phyloP scores from a whole-genome alignment of 2,797 vertebrate genomes.

The Melopsittacus undulatus region DNA sequence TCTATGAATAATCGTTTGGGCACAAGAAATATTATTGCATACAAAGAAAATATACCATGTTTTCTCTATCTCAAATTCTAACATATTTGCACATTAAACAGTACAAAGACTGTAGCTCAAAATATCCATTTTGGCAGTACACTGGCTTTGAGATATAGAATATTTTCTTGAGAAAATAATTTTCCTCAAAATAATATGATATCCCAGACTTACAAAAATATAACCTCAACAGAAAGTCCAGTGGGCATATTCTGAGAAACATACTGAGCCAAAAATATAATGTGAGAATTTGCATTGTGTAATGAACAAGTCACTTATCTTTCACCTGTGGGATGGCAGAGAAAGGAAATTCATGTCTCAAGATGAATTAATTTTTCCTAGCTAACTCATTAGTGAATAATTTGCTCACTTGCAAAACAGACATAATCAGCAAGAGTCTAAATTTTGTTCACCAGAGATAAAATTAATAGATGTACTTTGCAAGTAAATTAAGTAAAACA shows the following conservation, averaged over 20 bases:
- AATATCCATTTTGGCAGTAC: background rate
- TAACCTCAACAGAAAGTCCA: background rate
- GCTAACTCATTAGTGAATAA: conserved; percentile 7
- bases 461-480: background rate
- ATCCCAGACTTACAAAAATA: background rate
- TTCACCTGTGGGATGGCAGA: background rate
- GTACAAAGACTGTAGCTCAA: background rate
- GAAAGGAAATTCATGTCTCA: background rate
- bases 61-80: background rate
- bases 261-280: background rate
- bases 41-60: background rate
- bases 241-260: background rate
- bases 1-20: background rate
- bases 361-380: background rate
- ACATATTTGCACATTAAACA: background rate
- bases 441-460: background rate
- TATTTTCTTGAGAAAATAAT: background rate
- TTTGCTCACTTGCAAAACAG: conserved; percentile 2
- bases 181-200: background rate
- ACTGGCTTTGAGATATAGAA: background rate
- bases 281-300: background rate
- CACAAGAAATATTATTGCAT: background rate
- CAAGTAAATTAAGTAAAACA: background rate
- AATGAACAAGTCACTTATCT: background rate
- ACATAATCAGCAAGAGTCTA: background rate